Percentiles rank a stretch among this genome's conserved stretches.
These are phyloP conservation scores for Sycophila sp. DNA, from an alignment of 1,140 invertebrate genomes.

Conservation along the genomic window DNA sequence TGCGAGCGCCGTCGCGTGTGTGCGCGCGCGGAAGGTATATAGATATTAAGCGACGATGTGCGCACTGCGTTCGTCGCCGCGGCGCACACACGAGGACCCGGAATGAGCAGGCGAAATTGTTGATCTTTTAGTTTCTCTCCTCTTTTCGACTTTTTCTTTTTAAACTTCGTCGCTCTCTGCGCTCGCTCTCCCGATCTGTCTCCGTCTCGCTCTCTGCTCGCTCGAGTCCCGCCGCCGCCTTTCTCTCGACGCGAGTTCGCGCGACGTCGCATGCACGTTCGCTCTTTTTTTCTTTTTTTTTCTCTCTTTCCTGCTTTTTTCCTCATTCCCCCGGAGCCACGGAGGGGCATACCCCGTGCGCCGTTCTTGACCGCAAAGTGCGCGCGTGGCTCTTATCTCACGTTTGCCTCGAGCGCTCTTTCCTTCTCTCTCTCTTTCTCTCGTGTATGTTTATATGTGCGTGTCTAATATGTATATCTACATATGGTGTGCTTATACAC, in stretches of 20 bases:
- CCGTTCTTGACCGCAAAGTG: slow-evolving; percentile 1
- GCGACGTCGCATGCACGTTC: neutral
- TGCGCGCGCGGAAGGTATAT: no score
- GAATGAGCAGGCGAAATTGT: slow-evolving; percentile 59
- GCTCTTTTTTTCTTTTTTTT: slow-evolving; percentile 21
- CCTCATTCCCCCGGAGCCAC: no score
- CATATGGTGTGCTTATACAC: no score
- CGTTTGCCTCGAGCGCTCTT: neutral
- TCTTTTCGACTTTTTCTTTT: no score
- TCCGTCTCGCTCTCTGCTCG: neutral
- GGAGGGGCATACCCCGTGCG: neutral
- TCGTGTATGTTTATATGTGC: no score
- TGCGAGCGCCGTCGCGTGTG: neutral
- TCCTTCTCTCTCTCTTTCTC: neutral
- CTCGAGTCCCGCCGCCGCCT: slow-evolving; percentile 2
- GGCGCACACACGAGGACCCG: no score
- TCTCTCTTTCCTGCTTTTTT: neutral
- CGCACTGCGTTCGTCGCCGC: no score
- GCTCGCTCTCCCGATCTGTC: no score
- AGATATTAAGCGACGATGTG: no score
- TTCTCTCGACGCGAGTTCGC: neutral
- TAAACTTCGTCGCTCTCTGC: no score
- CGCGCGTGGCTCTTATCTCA: slow-evolving; percentile 23
- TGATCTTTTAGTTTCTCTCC: no score
- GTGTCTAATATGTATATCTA: neutral